Evolutionary conservation across 2,888 invertebrate species (phyloP), one percentile per base, ranked within the genome.

Genomic region (Lepidocyrtoides sp.): DNA sequence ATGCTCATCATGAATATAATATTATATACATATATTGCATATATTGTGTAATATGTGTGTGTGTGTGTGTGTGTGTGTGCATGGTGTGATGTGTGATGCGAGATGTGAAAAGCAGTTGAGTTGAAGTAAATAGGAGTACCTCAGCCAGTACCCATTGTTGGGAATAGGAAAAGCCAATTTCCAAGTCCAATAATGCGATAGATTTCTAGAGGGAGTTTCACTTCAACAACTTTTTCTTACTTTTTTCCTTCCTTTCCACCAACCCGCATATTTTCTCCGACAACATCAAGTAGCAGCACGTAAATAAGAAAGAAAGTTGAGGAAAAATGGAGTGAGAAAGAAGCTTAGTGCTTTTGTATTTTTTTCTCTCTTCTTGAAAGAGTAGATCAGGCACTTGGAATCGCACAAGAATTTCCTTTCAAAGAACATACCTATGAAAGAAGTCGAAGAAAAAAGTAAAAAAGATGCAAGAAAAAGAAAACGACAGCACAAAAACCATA

Each of bases 131-230:
- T 66, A 66, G 66, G 17, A 69, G 36, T n/a, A n/a, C n/a, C n/a
- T n/a, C n/a, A n/a, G n/a, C n/a, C 8, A 17, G 63, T 69, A 41
- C 69, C 17, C 69, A 41, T 69, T 36, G 69, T 63, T 63, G 63
- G 63, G 26, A 36, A 63, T 20, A 44, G 44, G 63, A 82, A 60
- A 69, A 83, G 83, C 66, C 83, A 83, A 83, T 83, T 83, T 83
- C 66, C 69, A 83, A 69, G 44, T 66, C 29, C 48, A 83, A 66
- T 69, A 83, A 83, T 69, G 48, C 83, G 48, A 83, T 83, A 83
- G 83, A 83, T 83, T 83, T 83, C 83, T 69, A 83, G 48, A 51
- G 66, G 66, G 83, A 83, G 83, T 83, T 83, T 69, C 51, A 83
- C 83, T 83, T 83, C 83, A 32, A 44, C 44, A 66, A 66, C 83